phyloP scores from a whole-genome alignment of 2,113 vertebrate genomes.

The Speoplatyrhinus poulsoni region DNA sequence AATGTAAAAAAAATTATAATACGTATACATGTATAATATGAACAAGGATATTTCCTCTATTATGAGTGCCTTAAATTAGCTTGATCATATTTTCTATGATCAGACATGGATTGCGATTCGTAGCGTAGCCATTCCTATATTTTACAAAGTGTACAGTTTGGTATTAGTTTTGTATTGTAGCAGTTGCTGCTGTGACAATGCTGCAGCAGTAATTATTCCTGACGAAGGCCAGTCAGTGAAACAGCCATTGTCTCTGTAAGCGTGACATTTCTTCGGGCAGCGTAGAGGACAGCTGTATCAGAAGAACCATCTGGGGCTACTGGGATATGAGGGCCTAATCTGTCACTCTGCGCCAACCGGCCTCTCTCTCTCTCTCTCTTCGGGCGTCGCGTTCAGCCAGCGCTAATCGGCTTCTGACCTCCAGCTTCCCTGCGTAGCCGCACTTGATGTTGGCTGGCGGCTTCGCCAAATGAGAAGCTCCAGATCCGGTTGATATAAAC shows the following conservation, averaged over 20 bases:
- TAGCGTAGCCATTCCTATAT: not conserved
- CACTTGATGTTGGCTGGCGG: not conserved
- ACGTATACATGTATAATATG: too few species aligned
- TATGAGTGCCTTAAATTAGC: not conserved
- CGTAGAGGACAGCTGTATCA: not conserved
- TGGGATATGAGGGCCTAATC: not conserved
- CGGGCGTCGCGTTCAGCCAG: not conserved
- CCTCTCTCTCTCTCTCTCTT: not conserved
- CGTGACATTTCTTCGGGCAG: constrained; percentile 14
- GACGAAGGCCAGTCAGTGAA: not conserved
- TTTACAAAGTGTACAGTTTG: not conserved
- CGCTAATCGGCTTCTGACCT: constrained; percentile 12
- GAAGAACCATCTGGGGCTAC: constrained; percentile 11
- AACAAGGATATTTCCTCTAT: too few species aligned
- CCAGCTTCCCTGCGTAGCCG: constrained; percentile 9
- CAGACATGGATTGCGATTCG: not conserved
- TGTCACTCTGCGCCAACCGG: constrained; percentile 6
- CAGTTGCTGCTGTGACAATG: not conserved
- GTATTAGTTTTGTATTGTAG: not conserved
- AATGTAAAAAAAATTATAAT: not conserved
- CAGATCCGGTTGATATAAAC: not conserved
- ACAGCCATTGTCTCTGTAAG: not conserved
- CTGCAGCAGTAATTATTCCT: not conserved
- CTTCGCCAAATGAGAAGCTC: constrained; percentile 2
- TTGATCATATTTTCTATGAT: not conserved